Conservation (phyloP, 2,797 vertebrate genomes). For the Neosilurus mollespiculum region DNA sequence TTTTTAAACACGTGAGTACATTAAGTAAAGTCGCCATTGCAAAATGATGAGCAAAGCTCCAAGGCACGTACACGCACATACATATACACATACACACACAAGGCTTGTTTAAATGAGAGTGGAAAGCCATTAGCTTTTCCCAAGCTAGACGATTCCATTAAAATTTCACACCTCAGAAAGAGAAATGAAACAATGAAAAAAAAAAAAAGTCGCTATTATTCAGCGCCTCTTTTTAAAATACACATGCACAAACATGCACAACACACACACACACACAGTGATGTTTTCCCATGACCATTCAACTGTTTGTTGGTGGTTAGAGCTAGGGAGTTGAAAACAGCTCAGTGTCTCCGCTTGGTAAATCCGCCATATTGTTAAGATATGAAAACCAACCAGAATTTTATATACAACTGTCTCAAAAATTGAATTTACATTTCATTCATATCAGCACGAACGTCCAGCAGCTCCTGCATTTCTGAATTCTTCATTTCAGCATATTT, state of each 20-base stretch:
- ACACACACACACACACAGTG: neutral
- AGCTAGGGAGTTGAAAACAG: neutral
- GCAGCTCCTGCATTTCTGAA: neutral
- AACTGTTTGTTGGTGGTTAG: neutral
- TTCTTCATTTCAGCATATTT: neutral
- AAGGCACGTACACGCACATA: constrained; percentile 23
- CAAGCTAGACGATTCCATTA: constrained; percentile 53
- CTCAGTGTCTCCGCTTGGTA: neutral
- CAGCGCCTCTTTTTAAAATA: neutral
- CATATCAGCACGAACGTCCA: neutral
- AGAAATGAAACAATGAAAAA: constrained; percentile 35
- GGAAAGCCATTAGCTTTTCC: constrained; percentile 50
- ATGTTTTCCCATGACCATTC: neutral
- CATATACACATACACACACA: constrained; percentile 14
- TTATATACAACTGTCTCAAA: neutral
- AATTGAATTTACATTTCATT: neutral
- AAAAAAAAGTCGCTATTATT: constrained; percentile 4
- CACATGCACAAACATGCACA: constrained; percentile 1
- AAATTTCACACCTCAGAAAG: constrained; percentile 50
- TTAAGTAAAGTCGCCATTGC: constrained; percentile 56
- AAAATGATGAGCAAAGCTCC: constrained; percentile 53
- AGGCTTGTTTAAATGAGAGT: constrained; percentile 53
- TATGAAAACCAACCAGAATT: neutral
- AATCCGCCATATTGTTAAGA: neutral
- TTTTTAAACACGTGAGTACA: constrained; percentile 47